phyloP scores from a whole-genome alignment of 1,140 invertebrate species.

The Orchesella cincta region DNA sequence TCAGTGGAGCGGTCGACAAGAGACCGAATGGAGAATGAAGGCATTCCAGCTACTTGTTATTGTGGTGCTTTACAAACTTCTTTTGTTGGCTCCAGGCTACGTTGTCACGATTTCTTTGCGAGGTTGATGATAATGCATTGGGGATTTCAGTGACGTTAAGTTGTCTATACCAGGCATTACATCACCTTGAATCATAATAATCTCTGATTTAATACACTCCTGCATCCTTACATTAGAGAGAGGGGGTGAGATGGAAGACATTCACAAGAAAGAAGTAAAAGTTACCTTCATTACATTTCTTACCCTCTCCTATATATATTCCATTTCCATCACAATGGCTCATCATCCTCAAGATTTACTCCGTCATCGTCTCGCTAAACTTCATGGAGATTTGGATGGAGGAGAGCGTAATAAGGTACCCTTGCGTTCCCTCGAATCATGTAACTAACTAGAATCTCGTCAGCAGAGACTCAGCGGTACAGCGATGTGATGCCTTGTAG shows the following conservation, averaged over 20 bases:
- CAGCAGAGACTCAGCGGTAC: not conserved
- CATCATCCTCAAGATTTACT: not conserved
- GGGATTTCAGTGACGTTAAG: not conserved
- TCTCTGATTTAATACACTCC: slow-evolving; percentile 21
- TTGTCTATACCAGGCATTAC: slow-evolving; percentile 11
- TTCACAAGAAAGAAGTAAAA: not conserved
- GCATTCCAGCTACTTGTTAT: slow-evolving; percentile 20
- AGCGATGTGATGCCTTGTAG: slow-evolving; percentile 2
- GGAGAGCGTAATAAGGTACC: no score
- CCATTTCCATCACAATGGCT: not conserved
- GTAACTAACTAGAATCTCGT: slow-evolving; percentile 25
- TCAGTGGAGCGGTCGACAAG: slow-evolving; percentile 20
- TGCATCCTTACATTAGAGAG: not conserved
- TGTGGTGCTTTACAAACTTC: not conserved
- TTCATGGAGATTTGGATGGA: no score
- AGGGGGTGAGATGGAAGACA: slow-evolving; percentile 4
- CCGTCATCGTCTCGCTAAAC: no score
- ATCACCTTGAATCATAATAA: slow-evolving; percentile 29
- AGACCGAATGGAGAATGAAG: slow-evolving; percentile 26
- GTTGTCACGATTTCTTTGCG: slow-evolving; percentile 7
- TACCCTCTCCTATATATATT: not conserved
- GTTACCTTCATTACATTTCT: slow-evolving; percentile 3
- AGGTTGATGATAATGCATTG: not conserved
- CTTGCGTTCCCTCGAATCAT: not conserved
- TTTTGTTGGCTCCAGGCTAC: slow-evolving; percentile 5